Percentiles rank a stretch among this genome's conserved stretches.
Conservation (phyloP, 1,140 invertebrate species). For the Sminthurinus signatus region DNA sequence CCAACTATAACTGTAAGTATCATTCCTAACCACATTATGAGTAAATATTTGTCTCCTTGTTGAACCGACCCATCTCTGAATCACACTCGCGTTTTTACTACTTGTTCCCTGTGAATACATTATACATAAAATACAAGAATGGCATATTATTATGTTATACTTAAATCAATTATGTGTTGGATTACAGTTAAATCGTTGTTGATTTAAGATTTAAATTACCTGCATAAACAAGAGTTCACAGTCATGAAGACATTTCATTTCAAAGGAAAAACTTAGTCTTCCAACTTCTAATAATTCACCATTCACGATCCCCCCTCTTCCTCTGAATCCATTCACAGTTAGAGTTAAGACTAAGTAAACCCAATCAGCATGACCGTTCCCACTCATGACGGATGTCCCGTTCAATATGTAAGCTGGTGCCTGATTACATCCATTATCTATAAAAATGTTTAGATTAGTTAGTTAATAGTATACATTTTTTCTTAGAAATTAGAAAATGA, state of each 20-base stretch:
- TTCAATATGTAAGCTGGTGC: constrained; percentile 47
- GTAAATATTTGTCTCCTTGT: constrained; percentile 45
- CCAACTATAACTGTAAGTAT: constrained; percentile 53
- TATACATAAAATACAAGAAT: background rate
- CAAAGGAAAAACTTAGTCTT: constrained; percentile 50
- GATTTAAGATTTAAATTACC: too few relatives aligned
- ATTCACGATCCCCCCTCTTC: constrained; percentile 45
- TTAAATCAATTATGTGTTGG: too few relatives aligned
- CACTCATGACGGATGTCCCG: constrained; percentile 47
- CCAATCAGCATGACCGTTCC: constrained; percentile 47
- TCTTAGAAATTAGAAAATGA: too few relatives aligned
- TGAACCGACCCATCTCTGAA: constrained; percentile 48
- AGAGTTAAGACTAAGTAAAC: constrained; percentile 51
- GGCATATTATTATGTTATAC: background rate
- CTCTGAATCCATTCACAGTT: constrained; percentile 50
- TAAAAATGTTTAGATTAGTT: background rate
- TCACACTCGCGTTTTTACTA: constrained; percentile 46
- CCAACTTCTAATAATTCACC: constrained; percentile 48
- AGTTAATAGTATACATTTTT: constrained; percentile 2
- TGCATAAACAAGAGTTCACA: constrained; percentile 54
- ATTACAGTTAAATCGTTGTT: too few relatives aligned
- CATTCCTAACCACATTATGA: constrained; percentile 48
- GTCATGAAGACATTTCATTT: constrained; percentile 48
- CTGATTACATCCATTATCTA: constrained; percentile 45
- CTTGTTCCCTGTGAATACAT: constrained; percentile 42